These are phyloP conservation scores for Deroplatys truncata DNA, from an alignment of 2,888 invertebrate species.

Conservation along the genomic window DNA sequence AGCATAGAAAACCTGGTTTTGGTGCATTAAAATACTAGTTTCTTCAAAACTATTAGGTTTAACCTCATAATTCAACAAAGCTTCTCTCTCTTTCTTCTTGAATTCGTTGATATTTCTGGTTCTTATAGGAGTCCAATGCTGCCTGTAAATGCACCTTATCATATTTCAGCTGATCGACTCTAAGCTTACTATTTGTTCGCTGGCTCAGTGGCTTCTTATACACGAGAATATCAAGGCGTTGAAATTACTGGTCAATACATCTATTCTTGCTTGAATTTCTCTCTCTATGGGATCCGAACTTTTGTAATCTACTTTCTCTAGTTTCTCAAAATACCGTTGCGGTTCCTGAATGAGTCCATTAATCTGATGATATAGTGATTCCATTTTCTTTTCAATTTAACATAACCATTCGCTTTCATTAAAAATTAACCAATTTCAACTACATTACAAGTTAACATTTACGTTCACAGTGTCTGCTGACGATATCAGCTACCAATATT, in stretches of 20 bases:
- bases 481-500: not conserved
- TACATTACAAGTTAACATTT: not conserved
- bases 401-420: not conserved
- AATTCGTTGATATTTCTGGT: conserved; percentile 63
- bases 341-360: conserved; percentile 83
- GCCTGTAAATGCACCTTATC: conserved; percentile 86
- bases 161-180: conserved; percentile 91
- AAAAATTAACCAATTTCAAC: not conserved
- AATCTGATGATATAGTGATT: conserved; percentile 84
- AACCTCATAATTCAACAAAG: conserved; percentile 74
- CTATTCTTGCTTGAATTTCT: conserved; percentile 75
- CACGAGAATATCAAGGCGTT: conserved; percentile 80
- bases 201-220: conserved; percentile 84
- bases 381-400: conserved; percentile 55
- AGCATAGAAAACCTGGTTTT: conserved; percentile 41
- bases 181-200: conserved; percentile 83
- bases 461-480: not conserved
- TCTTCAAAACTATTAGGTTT: conserved; percentile 44
- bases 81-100: conserved; percentile 76
- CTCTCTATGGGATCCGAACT: conserved; percentile 65
- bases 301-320: conserved; percentile 61
- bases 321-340: conserved; percentile 66
- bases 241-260: conserved; percentile 78
- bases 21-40: conserved; percentile 39
- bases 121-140: conserved; percentile 70